These are phyloP conservation scores for Neomorphus geoffroyi DNA, from an alignment of 2,797 vertebrate species.

Conservation along the genomic window DNA sequence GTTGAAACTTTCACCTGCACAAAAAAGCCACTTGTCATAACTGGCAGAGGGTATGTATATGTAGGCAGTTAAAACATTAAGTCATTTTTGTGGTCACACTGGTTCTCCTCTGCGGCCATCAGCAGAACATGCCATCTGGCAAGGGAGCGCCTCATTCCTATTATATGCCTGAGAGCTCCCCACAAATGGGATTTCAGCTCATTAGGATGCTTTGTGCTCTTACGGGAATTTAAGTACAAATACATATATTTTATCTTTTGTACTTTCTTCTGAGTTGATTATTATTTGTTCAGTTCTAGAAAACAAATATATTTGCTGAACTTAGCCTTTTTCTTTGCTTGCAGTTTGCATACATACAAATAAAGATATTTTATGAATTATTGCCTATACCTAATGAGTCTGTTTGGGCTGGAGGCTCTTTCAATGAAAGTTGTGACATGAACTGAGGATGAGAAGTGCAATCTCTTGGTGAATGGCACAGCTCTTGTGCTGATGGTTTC, in stretches of 20 bases:
- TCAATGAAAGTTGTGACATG: not conserved
- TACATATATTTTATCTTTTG: not conserved
- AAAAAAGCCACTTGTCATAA: not conserved
- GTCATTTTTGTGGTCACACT: rapidly evolving
- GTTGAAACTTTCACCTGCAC: not conserved
- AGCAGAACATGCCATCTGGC: not conserved
- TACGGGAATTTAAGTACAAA: not conserved
- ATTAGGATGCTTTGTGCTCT: not conserved
- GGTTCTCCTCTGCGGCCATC: not conserved
- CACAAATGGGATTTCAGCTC: not conserved
- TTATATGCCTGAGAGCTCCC: not conserved
- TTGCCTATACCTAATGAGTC: not conserved
- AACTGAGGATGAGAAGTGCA: not conserved
- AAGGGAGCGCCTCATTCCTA: not conserved
- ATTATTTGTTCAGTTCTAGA: not conserved
- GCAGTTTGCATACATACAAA: not conserved
- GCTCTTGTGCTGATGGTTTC: not conserved
- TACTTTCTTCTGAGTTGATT: not conserved
- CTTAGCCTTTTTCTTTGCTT: not conserved
- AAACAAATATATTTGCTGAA: not conserved
- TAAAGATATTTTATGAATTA: not conserved
- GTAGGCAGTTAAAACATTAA: not conserved
- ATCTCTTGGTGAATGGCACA: not conserved
- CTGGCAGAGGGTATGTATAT: not conserved
- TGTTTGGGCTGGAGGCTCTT: not conserved